Percentiles rank a stretch among this genome's conserved stretches.
phyloP scores from a whole-genome alignment of 2,888 invertebrate species.

The Rambutsinella grinnellia region DNA sequence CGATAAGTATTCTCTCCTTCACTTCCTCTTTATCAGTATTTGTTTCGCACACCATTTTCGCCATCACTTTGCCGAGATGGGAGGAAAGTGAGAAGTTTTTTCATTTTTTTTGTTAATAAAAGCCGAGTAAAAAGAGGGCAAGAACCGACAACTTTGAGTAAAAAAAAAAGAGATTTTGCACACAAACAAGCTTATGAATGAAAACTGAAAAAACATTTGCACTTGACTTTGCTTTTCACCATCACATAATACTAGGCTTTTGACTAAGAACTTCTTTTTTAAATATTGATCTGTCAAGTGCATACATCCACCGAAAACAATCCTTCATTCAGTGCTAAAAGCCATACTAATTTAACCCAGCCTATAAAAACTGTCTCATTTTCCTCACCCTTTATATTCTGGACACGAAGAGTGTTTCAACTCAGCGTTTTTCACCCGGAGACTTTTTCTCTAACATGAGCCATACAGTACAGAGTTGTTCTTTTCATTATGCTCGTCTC shows the following conservation, averaged over 20 bases:
- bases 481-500: slow-evolving; percentile 39
- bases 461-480: not conserved
- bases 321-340: not conserved
- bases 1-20: too few species aligned
- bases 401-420: slow-evolving; percentile 34
- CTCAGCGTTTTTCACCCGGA: not conserved
- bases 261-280: not conserved
- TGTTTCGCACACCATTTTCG: not conserved
- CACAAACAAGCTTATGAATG: too few species aligned
- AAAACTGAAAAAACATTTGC: not conserved
- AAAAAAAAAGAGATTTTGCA: too few species aligned
- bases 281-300: not conserved
- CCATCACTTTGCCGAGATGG: not conserved
- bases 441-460: not conserved
- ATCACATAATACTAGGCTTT: not conserved
- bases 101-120: too few species aligned
- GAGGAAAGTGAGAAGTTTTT: too few species aligned
- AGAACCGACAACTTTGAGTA: too few species aligned
- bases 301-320: not conserved
- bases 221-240: not conserved
- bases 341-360: not conserved
- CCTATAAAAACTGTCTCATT: slow-evolving; percentile 13
- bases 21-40: too few species aligned
- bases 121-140: not conserved
- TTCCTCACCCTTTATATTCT: slow-evolving; percentile 34